These are phyloP conservation scores for Istiophorus platypterus DNA, from an alignment of 2,113 vertebrate species.

Conservation along the genomic window DNA sequence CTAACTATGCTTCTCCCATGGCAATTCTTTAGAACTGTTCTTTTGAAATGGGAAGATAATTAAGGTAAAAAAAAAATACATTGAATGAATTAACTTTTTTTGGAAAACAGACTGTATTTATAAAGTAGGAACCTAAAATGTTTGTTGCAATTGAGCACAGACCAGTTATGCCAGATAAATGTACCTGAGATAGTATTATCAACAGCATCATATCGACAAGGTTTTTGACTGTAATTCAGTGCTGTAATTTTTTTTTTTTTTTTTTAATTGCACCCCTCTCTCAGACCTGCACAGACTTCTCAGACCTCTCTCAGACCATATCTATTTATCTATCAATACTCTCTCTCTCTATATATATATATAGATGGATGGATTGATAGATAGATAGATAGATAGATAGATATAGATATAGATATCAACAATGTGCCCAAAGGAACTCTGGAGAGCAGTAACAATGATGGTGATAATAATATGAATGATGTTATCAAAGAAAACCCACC, in stretches of 20 bases:
- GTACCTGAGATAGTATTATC: constrained; percentile 54
- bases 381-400: constrained; percentile 19
- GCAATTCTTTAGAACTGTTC: constrained; percentile 12
- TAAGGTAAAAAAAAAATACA: constrained; percentile 12
- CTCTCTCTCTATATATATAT: constrained; percentile 11
- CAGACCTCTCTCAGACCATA: too few species aligned
- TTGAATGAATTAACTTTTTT: constrained; percentile 6
- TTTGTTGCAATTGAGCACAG: constrained; percentile 83
- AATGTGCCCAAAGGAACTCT: constrained; percentile 26
- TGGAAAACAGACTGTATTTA: constrained; percentile 18
- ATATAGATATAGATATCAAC: constrained; percentile 38
- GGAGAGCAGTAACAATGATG: constrained; percentile 30
- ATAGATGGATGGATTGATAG: too few species aligned
- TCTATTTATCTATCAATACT: too few species aligned
- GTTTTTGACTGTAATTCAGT: constrained; percentile 47
- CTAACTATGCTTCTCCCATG: constrained; percentile 35
- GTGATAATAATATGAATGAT: constrained; percentile 52
- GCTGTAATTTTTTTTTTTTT: constrained; percentile 42
- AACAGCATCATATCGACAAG: constrained; percentile 23
- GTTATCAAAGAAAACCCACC: constrained; percentile 25
- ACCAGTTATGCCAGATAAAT: constrained; percentile 57
- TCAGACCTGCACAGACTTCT: not conserved
- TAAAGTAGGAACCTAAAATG: constrained; percentile 63
- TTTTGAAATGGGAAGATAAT: constrained; percentile 24
- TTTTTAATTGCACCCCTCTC: constrained; percentile 23